Evolutionary conservation across 2,113 vertebrate species (phyloP), one percentile per base, ranked within the genome.

Genomic region (Trachemys scripta): DNA sequence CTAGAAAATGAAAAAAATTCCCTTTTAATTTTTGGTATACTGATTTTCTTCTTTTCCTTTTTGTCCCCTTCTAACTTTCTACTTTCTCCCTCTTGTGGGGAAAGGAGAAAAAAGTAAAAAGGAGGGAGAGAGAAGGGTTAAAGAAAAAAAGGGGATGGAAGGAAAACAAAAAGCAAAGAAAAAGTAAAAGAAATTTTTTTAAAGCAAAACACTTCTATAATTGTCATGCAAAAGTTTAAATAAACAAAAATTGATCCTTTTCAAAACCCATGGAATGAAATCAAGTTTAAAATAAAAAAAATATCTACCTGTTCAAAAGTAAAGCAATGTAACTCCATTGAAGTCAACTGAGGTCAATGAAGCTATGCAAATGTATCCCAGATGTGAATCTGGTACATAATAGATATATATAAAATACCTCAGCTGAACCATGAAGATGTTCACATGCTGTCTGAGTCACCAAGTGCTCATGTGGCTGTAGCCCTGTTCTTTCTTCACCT

Each of bases 361-460:
- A 91, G 27, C 47, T 59, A 11, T 3, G 0, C 69, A 80, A 80
- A 90, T 45, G 82, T 93, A 8, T 90, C 22, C 35, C 47, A 12
- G 29, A 72, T 88, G 12, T 86, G 76, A 92, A 53, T 79, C 42
- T 83, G 81, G 31, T 31, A 54, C 57, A 53, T 65, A 83, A 2
- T 92, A 94, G 35, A 19, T 69, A 31, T 13, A 8, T 83, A 96
- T 96, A 88, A 51, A 96, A 81, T 92, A 50, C 10, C 82, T 88
- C 8, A 82, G 89, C 53, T 0, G 1, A 84, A 42, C 27, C 92
- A 90, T 75, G 42, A 65, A 91, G 72, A 75, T 87, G 27, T 82
- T 49, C 79, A 69, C 75, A 57, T 2, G 75, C 65, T 88, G 45
- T 88, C 83, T 92, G 79, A 95, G 85, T 79, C 86, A 87, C 84